Evolutionary conservation across 2,888 invertebrate genomes (phyloP).

Genomic region (Eupsilia transversa): DNA sequence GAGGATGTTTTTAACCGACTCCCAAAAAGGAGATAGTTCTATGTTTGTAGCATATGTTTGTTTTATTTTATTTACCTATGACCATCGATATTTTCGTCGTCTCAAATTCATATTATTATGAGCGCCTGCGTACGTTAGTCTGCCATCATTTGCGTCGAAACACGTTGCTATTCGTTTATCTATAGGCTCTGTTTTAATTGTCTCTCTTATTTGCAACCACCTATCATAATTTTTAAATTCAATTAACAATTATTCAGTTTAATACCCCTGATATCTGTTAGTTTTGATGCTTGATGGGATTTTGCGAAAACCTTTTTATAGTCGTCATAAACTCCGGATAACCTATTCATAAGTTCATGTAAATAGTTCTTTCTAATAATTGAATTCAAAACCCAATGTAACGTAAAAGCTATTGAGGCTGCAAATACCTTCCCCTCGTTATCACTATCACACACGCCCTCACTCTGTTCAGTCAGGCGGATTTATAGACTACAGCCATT

Average conservation of each 20-base stretch:
- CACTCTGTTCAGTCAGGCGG: background rate
- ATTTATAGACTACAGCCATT: background rate
- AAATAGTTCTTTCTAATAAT: background rate
- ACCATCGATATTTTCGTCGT: too few relatives aligned
- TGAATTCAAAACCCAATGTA: background rate
- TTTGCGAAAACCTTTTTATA: background rate
- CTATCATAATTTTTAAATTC: background rate
- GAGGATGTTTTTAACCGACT: too few relatives aligned
- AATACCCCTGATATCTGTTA: too few relatives aligned
- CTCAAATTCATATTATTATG: too few relatives aligned
- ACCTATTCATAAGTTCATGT: background rate
- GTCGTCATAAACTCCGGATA: too few relatives aligned
- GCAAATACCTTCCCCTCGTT: conserved; percentile 1
- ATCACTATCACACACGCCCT: conserved; percentile 24
- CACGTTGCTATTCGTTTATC: conserved; percentile 11
- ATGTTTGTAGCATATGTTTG: too few relatives aligned
- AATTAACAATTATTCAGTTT: too few relatives aligned
- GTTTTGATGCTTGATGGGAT: background rate
- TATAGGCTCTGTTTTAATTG: background rate
- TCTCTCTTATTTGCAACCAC: background rate
- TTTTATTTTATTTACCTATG: too few relatives aligned
- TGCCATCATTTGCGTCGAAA: background rate
- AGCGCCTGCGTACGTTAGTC: background rate
- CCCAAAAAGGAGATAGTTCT: too few relatives aligned
- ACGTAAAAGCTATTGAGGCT: background rate